These are phyloP conservation scores for Meda fulgida DNA, from an alignment of 2,797 vertebrate genomes.

Conservation along the genomic window DNA sequence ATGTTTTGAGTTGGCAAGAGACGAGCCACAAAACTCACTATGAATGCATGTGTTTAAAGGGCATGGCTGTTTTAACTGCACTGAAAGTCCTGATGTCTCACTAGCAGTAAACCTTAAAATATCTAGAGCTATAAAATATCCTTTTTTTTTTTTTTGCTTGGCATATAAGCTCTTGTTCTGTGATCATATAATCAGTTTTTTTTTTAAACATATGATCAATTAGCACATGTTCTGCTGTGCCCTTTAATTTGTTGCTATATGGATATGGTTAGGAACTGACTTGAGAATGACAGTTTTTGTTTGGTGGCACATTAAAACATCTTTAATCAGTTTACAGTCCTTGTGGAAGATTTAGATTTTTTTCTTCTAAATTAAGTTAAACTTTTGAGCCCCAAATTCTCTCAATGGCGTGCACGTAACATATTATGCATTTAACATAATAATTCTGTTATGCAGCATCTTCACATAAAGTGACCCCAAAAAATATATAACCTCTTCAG, in stretches of 20 bases:
- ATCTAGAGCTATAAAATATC: background rate
- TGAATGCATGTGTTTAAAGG: constrained; percentile 80
- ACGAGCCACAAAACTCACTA: constrained; percentile 72
- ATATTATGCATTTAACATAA: background rate
- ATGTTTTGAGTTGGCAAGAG: constrained; percentile 68
- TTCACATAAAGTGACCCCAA: background rate
- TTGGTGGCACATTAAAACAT: constrained; percentile 57
- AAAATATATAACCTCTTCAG: background rate
- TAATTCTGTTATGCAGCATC: background rate
- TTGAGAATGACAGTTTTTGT: constrained; percentile 62
- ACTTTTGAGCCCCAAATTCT: background rate
- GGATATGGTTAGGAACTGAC: constrained; percentile 61
- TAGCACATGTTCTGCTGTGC: constrained; percentile 59
- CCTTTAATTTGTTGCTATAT: constrained; percentile 69
- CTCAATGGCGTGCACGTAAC: no score
- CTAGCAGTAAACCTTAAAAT: background rate
- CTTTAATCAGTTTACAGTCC: background rate
- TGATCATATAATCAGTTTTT: constrained; percentile 11
- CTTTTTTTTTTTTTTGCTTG: background rate
- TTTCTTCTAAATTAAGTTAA: background rate
- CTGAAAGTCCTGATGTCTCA: constrained; percentile 1
- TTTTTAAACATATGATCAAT: background rate
- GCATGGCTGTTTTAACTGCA: constrained; percentile 73
- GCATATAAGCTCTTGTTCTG: background rate
- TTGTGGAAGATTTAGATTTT: background rate